phyloP scores from a whole-genome alignment of 2,888 invertebrate species.

The Polydrusus cervinus region DNA sequence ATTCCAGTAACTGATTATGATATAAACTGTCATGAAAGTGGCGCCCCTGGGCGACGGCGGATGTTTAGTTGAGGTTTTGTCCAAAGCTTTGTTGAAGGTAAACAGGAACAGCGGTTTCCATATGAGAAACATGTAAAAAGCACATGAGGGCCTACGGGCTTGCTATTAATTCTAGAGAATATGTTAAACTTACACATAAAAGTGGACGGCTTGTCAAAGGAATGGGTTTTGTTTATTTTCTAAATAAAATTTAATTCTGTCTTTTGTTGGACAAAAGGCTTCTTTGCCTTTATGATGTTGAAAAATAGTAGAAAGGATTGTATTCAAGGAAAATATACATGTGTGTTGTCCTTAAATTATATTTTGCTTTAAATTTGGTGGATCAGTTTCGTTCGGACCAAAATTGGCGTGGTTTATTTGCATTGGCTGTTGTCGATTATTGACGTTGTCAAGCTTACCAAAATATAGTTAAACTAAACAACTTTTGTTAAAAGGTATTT shows the following conservation, averaged over 20 bases:
- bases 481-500: too few relatives aligned
- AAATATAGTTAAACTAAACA: too few relatives aligned
- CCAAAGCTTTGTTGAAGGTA: conserved; percentile 58
- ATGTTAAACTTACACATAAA: conserved; percentile 46
- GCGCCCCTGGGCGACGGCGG: conserved; percentile 54
- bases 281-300: neutral
- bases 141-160: conserved; percentile 42
- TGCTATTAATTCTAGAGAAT: conserved; percentile 38
- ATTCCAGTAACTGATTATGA: conserved; percentile 51
- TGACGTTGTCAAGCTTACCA: too few relatives aligned
- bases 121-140: conserved; percentile 50
- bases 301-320: conserved; percentile 5
- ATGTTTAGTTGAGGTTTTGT: conserved; percentile 56
- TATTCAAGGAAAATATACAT: neutral
- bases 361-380: too few relatives aligned
- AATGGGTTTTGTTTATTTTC: conserved; percentile 45
- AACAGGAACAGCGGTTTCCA: conserved; percentile 52
- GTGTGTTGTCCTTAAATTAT: neutral
- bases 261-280: conserved; percentile 35
- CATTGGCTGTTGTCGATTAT: too few relatives aligned
- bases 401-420: too few relatives aligned
- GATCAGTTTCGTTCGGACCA: too few relatives aligned
- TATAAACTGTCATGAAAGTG: conserved; percentile 51
- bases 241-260: conserved; percentile 42
- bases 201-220: conserved; percentile 53